phyloP scores from a whole-genome alignment of 2,113 vertebrate genomes.

The Holacanthus passer region DNA sequence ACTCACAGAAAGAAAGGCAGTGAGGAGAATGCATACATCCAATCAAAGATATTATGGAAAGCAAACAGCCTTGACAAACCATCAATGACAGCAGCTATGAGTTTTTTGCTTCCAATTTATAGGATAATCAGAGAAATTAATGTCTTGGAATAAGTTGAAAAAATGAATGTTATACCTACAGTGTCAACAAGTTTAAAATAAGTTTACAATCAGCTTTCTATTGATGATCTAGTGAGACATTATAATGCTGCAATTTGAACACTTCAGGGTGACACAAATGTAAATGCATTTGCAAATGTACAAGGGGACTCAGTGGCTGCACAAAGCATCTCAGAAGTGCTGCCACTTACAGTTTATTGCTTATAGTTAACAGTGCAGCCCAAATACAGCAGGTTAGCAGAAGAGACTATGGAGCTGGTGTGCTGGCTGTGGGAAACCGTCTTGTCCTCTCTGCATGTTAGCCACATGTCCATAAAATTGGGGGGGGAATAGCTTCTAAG shows the following conservation, averaged over 20 bases:
- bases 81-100: neutral
- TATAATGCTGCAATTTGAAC: neutral
- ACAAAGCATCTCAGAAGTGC: neutral
- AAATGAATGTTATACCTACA: neutral
- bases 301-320: too few species aligned
- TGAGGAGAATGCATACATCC: slow-evolving; percentile 54
- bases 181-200: neutral
- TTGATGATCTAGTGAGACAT: neutral
- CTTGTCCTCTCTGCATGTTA: too few species aligned
- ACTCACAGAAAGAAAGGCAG: slow-evolving; percentile 45
- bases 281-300: too few species aligned
- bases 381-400: too few species aligned
- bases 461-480: too few species aligned
- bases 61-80: slow-evolving; percentile 19
- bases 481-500: too few species aligned
- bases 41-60: slow-evolving; percentile 46
- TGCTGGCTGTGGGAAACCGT: too few species aligned
- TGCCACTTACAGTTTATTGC: neutral
- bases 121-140: slow-evolving; percentile 37
- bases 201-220: neutral
- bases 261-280: neutral
- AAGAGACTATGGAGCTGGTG: too few species aligned
- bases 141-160: slow-evolving; percentile 2
- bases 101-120: slow-evolving; percentile 32
- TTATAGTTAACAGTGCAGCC: too few species aligned